These are phyloP conservation scores for Bos javanicus DNA, from an alignment of 2,113 vertebrate genomes.

Conservation along the genomic window DNA sequence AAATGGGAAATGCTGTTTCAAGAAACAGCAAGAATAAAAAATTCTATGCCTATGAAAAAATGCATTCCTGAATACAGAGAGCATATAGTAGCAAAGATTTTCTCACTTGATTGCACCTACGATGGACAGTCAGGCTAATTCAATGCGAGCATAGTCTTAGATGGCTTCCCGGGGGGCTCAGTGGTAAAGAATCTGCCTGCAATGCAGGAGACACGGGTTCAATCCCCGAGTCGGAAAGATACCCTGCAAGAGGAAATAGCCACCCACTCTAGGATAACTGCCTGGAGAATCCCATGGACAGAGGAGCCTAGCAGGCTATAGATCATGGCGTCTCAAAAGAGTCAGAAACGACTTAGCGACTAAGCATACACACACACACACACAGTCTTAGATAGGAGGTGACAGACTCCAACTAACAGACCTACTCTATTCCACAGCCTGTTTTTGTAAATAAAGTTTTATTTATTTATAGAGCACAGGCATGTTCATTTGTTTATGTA, in stretches of 20 bases:
- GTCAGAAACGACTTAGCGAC: background rate
- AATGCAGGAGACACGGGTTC: background rate
- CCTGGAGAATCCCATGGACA: background rate
- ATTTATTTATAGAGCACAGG: background rate
- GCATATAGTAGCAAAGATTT: background rate
- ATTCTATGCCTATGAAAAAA: background rate
- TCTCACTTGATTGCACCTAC: background rate
- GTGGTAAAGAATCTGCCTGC: background rate
- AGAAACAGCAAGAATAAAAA: background rate
- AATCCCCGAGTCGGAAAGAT: background rate
- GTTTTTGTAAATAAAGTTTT: background rate
- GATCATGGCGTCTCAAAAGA: background rate
- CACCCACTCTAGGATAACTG: background rate
- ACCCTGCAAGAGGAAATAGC: background rate
- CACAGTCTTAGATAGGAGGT: background rate
- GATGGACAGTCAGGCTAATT: background rate
- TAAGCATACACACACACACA: background rate
- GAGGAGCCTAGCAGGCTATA: background rate
- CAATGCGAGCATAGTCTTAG: background rate
- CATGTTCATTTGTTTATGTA: background rate
- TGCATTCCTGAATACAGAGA: background rate
- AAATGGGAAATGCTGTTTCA: background rate
- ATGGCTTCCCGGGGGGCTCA: background rate
- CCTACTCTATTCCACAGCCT: background rate
- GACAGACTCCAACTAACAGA: background rate